Evolutionary conservation across 2,113 vertebrate species (phyloP).

Genomic region (Cephalopholis sonnerati): DNA sequence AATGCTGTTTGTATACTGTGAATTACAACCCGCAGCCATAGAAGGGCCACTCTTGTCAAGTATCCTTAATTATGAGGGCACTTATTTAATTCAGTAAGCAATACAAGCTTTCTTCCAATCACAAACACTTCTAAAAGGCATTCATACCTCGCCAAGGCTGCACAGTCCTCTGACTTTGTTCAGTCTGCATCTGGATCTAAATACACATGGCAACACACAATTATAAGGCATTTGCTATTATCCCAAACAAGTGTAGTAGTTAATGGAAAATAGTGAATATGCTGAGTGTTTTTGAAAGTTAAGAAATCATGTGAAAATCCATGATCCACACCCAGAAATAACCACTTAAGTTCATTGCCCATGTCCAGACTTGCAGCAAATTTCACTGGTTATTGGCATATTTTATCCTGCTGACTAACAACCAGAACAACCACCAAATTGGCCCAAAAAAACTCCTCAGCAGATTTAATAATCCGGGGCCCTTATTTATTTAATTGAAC

Average conservation of each 20-base stretch:
- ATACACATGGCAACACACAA: not conserved
- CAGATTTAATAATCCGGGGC: conserved; percentile 25
- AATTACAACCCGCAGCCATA: not conserved
- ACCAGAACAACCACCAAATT: conserved; percentile 38
- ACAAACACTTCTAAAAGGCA: not conserved
- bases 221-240: not conserved
- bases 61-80: conserved; percentile 14
- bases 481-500: conserved; percentile 49
- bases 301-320: not conserved
- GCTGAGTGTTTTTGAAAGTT: not conserved
- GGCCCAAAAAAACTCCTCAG: not conserved
- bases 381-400: not conserved
- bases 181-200: not conserved
- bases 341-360: not conserved
- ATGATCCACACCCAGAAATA: not conserved
- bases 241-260: too few species aligned
- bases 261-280: not conserved
- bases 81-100: conserved; percentile 1
- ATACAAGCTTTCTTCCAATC: not conserved
- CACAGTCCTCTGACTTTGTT: not conserved
- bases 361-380: conserved; percentile 28
- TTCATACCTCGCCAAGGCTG: not conserved
- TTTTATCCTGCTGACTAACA: conserved; percentile 35
- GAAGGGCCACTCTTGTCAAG: not conserved
- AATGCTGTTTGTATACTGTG: conserved; percentile 12